Evolutionary conservation across 2,797 vertebrate genomes (phyloP), one percentile per base, ranked within the genome.

Genomic region (Onychomys leucogaster): DNA sequence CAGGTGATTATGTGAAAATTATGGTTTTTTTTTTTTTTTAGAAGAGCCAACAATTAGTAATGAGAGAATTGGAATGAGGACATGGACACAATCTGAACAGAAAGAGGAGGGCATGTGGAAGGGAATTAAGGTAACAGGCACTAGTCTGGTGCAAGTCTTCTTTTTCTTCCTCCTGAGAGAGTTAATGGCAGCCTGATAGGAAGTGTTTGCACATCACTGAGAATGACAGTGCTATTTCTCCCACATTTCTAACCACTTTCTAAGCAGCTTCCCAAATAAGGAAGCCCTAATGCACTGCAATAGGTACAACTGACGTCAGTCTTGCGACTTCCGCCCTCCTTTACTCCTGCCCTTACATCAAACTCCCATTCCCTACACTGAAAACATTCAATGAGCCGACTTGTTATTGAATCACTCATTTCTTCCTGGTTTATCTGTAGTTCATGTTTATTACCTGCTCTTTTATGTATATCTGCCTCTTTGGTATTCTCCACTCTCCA

Each of bases 1-100:
- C 55, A 95, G 76, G 55, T 89, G 37, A 88, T 88, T 55, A 32
- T 75, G 49, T 32, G 93, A 61, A 94, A 49, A 49, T 5, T 10
- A 65, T 84, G 59, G 90, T 27, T n/a, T n/a, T 90, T 27, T n/a
- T n/a, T 90, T 27, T 97, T 94, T 97, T 96, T 95, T 89, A 93
- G 89, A 86, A 92, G 59, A 96, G 81, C 73, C 41, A 41, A 80
- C 5, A 71, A 46, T 90, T 65, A 97, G 34, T 76, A 87, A 91
- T 93, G 59, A 81, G 78, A 81, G 75, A 94, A 83, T 80, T 73
- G 85, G 88, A 86, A 82, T 61, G 90, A 91, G 37, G 78, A 96
- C 92, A 93, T 43, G 23, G n/a, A 90, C 43, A 55, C 23, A 73
- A 29, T 12, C 43, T 71, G 46, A 90, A 84, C 55, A 29, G 49